These are phyloP conservation scores for Eupithecia tripunctaria DNA, from an alignment of 2,888 invertebrate species.

Conservation along the genomic window DNA sequence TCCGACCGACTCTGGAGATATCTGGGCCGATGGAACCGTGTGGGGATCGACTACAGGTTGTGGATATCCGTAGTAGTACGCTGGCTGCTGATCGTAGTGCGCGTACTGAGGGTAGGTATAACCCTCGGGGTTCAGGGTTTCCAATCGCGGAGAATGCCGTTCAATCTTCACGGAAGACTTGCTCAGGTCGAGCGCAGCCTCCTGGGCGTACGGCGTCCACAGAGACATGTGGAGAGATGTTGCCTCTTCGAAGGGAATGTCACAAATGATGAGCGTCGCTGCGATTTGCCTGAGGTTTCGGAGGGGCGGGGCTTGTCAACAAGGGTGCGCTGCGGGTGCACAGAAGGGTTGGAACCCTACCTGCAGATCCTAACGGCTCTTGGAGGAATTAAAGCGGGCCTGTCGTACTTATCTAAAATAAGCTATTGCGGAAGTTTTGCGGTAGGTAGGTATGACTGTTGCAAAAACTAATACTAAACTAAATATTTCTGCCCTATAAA, in stretches of 20 bases:
- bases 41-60: constrained; percentile 41
- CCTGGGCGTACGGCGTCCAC: constrained; percentile 74
- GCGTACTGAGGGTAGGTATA: constrained; percentile 43
- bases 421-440: constrained; percentile 19
- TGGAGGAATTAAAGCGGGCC: constrained; percentile 24
- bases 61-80: constrained; percentile 51
- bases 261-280: constrained; percentile 46
- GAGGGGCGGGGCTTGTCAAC: constrained; percentile 51
- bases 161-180: constrained; percentile 56
- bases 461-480: background rate
- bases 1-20: constrained; percentile 60
- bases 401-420: constrained; percentile 33
- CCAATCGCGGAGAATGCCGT: constrained; percentile 46
- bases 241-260: constrained; percentile 46
- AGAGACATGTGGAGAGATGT: constrained; percentile 60
- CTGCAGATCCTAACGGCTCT: constrained; percentile 49
- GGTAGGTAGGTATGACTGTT: constrained; percentile 32
- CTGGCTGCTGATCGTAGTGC: constrained; percentile 48
- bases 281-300: constrained; percentile 39
- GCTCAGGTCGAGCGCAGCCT: constrained; percentile 67
- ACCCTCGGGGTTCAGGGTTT: constrained; percentile 41
- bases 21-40: constrained; percentile 56
- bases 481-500: background rate
- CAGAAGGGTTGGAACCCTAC: constrained; percentile 49
- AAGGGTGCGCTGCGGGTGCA: constrained; percentile 47